Evolutionary conservation across 2,888 invertebrate genomes (phyloP).

Genomic region (Invenusta paracnida): DNA sequence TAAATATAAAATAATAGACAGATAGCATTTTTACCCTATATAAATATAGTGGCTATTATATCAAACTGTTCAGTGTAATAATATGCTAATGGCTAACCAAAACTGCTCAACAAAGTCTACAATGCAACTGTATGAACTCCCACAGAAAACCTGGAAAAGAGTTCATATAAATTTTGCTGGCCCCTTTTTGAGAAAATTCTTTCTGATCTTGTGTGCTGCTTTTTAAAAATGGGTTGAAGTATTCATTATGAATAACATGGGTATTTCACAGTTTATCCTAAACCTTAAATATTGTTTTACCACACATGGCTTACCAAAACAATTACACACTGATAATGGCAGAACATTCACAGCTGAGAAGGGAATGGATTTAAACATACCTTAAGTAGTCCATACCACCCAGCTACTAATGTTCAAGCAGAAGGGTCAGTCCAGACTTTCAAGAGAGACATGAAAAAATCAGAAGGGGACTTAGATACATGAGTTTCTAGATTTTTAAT

Average conservation of each 20-base stretch:
- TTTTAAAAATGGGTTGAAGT: slow-evolving; percentile 35
- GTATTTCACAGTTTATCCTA: not conserved
- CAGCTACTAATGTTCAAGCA: not conserved
- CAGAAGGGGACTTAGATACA: not conserved
- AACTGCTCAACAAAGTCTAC: no score
- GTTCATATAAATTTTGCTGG: slow-evolving; percentile 30
- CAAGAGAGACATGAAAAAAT: not conserved
- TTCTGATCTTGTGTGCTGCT: slow-evolving; percentile 25
- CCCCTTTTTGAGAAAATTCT: not conserved
- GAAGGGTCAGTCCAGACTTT: not conserved
- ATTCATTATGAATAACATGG: not conserved
- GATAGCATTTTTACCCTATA: no score
- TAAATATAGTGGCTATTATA: no score
- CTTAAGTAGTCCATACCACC: not conserved
- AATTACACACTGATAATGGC: slow-evolving; percentile 26
- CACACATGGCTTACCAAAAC: slow-evolving; percentile 29
- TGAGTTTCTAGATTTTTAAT: not conserved
- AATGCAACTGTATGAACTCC: slow-evolving; percentile 30
- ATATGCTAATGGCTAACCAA: no score
- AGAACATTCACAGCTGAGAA: not conserved
- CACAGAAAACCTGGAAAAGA: slow-evolving; percentile 2
- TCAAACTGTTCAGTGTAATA: no score
- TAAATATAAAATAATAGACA: no score
- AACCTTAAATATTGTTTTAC: not conserved
- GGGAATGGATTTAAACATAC: slow-evolving; percentile 9